phyloP scores from a whole-genome alignment of 64 coral and sea anemone genomes.

The Montipora foliosa region DNA sequence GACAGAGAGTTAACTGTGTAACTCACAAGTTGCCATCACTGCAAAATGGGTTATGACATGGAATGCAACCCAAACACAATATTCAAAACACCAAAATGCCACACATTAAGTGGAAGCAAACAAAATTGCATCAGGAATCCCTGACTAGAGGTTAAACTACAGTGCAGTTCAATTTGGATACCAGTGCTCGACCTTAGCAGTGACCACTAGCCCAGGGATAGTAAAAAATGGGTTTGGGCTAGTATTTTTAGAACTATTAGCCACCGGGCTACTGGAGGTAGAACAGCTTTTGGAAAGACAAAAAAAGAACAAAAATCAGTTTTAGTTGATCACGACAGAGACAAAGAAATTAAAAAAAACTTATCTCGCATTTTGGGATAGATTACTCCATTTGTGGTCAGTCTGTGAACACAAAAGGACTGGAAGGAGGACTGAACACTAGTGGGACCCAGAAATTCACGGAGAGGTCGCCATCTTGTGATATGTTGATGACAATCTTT shows the following conservation, averaged over 20 bases:
- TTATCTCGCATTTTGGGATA: background rate
- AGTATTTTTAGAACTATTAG: conserved; percentile 55
- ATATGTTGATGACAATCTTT: background rate
- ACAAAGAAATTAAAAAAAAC: conserved; percentile 37
- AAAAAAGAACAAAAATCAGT: conserved; percentile 50
- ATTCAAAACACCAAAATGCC: no score
- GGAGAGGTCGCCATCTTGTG: background rate
- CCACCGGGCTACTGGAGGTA: conserved; percentile 38
- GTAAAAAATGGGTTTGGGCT: conserved; percentile 53
- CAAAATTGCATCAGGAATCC: no score
- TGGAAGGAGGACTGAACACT: background rate
- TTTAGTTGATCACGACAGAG: conserved; percentile 58
- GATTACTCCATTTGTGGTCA: background rate
- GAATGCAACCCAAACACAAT: no score
- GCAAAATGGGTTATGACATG: no score
- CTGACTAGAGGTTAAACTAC: no score
- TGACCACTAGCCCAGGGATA: conserved; percentile 16
- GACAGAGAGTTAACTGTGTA: no score
- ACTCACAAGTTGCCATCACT: no score
- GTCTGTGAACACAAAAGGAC: background rate
- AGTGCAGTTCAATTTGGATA: no score
- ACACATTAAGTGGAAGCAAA: no score
- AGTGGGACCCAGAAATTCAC: background rate
- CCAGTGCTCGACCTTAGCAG: background rate
- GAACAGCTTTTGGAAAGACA: conserved; percentile 54